phyloP scores from a whole-genome alignment of 2,113 vertebrate species.

The Cygnus buccinator region DNA sequence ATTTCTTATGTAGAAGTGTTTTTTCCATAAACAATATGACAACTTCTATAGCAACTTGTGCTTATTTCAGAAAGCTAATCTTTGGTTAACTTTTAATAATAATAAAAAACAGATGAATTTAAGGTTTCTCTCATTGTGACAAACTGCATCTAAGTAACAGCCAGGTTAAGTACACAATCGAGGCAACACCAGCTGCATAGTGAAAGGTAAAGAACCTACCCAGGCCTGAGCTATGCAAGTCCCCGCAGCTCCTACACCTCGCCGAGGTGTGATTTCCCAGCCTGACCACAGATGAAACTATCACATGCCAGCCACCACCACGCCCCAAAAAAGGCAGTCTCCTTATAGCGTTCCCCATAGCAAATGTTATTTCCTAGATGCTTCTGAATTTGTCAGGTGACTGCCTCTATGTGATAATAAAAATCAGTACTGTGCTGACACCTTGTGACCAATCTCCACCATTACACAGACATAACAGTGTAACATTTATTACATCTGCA shows the following conservation, averaged over 20 bases:
- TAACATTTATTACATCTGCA: neutral
- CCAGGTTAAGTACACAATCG: neutral
- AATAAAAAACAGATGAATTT: neutral
- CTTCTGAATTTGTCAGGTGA: neutral
- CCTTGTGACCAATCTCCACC: slow-evolving; percentile 58
- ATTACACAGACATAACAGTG: neutral
- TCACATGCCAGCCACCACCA: neutral
- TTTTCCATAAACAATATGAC: accelerated
- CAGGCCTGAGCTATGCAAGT: neutral
- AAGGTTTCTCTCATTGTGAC: neutral
- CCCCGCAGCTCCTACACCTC: accelerated
- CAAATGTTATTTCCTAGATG: neutral
- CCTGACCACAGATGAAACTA: neutral
- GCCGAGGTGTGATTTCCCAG: accelerated
- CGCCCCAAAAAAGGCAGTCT: neutral
- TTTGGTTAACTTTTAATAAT: neutral
- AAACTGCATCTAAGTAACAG: neutral
- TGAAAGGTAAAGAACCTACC: neutral
- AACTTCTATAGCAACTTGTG: neutral
- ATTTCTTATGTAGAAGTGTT: neutral
- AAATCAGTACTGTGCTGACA: slow-evolving; percentile 52
- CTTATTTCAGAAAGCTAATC: neutral
- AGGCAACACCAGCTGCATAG: neutral
- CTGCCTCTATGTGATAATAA: accelerated
- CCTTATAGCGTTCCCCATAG: neutral